phyloP scores from a whole-genome alignment of 2,888 invertebrate species.

The Agrilus biguttatus region DNA sequence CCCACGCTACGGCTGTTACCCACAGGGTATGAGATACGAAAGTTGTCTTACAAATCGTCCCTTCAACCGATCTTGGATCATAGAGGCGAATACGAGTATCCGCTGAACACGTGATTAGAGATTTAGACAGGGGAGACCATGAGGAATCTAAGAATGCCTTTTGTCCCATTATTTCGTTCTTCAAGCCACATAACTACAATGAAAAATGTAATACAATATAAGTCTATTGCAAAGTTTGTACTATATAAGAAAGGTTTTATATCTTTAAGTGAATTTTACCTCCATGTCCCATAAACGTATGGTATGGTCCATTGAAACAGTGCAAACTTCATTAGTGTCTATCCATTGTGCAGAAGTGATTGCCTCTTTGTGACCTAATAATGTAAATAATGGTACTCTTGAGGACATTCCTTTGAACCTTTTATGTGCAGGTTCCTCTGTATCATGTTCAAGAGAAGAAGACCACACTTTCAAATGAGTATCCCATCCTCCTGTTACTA shows the following conservation, averaged over 20 bases:
- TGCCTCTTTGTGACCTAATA: conserved; percentile 87
- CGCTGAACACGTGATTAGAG: conserved; percentile 74
- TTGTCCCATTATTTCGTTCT: conserved; percentile 70
- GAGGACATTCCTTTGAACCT: conserved; percentile 9
- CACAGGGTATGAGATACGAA: conserved; percentile 83
- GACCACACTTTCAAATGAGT: conserved; percentile 87
- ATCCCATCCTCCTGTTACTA: conserved; percentile 89
- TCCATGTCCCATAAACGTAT: conserved; percentile 89
- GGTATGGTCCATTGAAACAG: conserved; percentile 92
- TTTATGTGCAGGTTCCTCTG: conserved; percentile 24
- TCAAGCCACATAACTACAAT: conserved; percentile 53
- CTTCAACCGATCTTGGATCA: conserved; percentile 82
- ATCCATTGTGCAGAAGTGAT: conserved; percentile 79
- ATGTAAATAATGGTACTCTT: conserved; percentile 68
- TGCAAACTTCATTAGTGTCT: conserved; percentile 60
- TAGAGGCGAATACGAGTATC: conserved; percentile 84
- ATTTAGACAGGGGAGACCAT: conserved; percentile 62
- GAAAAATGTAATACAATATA: conserved; percentile 5
- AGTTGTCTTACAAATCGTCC: conserved; percentile 71
- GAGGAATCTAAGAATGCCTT: conserved; percentile 82
- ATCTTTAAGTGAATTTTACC: conserved; percentile 11
- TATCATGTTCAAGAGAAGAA: conserved; percentile 30
- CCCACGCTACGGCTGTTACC: conserved; percentile 88
- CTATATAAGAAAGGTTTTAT: conserved; percentile 2
- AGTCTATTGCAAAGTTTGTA: not conserved